These are phyloP conservation scores for Burhinus oedicnemus DNA, from an alignment of 2,113 vertebrate species.

Conservation along the genomic window DNA sequence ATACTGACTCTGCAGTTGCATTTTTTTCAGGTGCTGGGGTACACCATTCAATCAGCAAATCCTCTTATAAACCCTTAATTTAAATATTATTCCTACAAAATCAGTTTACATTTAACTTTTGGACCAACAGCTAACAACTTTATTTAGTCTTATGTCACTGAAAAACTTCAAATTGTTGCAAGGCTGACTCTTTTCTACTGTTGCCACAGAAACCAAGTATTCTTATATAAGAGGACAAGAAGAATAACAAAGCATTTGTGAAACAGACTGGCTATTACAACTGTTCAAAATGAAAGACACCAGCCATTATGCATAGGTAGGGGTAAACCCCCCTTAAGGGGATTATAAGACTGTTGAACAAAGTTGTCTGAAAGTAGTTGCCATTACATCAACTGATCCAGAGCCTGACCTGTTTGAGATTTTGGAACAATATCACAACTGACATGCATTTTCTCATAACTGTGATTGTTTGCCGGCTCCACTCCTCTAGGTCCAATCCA, in stretches of 20 bases:
- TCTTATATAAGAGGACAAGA: background rate
- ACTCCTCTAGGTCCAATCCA: background rate
- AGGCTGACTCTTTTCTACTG: background rate
- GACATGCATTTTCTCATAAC: background rate
- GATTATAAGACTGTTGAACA: background rate
- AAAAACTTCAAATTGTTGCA: background rate
- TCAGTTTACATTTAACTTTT: background rate
- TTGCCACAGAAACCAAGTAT: background rate
- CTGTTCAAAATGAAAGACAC: background rate
- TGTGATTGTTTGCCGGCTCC: background rate
- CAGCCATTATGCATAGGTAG: accelerated
- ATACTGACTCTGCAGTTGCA: background rate
- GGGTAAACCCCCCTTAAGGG: background rate
- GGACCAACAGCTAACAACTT: background rate
- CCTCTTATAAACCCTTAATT: background rate
- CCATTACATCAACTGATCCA: background rate
- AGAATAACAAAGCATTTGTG: background rate
- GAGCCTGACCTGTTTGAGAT: background rate
- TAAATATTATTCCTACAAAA: background rate
- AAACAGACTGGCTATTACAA: background rate
- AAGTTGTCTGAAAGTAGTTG: background rate
- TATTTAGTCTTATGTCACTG: background rate
- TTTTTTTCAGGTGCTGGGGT: background rate
- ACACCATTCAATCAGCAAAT: background rate
- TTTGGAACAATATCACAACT: background rate